Percentiles rank a stretch among this genome's conserved stretches.
Evolutionary conservation across 1,140 invertebrate species (phyloP).

Genomic region (Teleogryllus occipitalis): DNA sequence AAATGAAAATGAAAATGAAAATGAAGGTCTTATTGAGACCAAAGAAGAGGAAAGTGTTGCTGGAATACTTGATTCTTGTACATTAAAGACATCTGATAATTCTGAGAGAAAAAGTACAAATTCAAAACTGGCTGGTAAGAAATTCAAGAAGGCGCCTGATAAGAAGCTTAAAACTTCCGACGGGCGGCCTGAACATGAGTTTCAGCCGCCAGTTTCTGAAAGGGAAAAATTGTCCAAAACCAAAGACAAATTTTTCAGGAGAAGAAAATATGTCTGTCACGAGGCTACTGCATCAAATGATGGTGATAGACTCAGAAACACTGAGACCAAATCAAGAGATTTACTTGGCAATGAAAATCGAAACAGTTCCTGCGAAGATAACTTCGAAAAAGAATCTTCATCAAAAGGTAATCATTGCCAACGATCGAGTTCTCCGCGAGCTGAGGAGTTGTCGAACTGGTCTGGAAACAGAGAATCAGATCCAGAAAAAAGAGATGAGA

Average conservation of each 20-base stretch:
- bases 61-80: constrained; percentile 26
- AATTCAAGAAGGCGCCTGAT: constrained; percentile 60
- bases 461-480: constrained; percentile 22
- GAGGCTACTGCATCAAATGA: constrained; percentile 22
- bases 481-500: constrained; percentile 18
- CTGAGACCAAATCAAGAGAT: constrained; percentile 52
- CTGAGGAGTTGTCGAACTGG: constrained; percentile 22
- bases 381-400: constrained; percentile 7
- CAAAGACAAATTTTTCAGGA: constrained; percentile 31
- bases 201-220: constrained; percentile 61
- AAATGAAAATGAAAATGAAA: not conserved
- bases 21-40: not conserved
- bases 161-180: constrained; percentile 82
- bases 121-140: constrained; percentile 40
- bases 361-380: constrained; percentile 5
- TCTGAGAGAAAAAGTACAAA: constrained; percentile 31
- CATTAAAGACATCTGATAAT: constrained; percentile 11
- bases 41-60: not conserved
- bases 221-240: constrained; percentile 60
- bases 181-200: constrained; percentile 63
- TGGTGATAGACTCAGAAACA: constrained; percentile 53
- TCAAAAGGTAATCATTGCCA: constrained; percentile 10
- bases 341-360: constrained; percentile 33
- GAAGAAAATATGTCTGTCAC: constrained; percentile 17
- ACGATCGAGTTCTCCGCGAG: constrained; percentile 25